A percentile compares a stretch with the other conserved stretches of the same genome.
phyloP scores from a whole-genome alignment of 2,113 vertebrate genomes.

The Halcyon malimbica region DNA sequence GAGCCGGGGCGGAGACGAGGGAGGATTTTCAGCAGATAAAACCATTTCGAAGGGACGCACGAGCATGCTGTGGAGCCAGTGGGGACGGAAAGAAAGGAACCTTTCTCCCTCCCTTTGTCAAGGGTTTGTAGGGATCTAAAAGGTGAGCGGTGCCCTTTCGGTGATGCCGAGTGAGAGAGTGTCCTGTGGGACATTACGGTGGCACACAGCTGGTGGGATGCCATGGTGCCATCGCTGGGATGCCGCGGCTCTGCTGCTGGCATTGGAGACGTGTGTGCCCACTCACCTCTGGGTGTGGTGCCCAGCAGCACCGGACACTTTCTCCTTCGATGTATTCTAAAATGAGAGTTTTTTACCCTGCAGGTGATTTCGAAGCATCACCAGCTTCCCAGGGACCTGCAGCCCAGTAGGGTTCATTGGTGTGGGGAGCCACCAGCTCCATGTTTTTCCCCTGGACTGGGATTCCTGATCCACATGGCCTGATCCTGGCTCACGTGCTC shows the following conservation, averaged over 20 bases:
- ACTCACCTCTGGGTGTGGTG: fast-evolving
- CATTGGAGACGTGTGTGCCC: fast-evolving
- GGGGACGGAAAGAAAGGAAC: background rate
- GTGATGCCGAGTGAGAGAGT: background rate
- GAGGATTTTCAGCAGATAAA: background rate
- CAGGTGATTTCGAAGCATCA: background rate
- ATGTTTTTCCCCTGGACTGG: background rate
- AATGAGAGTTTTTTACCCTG: fast-evolving
- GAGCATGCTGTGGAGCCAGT: fast-evolving
- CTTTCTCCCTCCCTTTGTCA: background rate
- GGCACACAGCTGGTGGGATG: fast-evolving
- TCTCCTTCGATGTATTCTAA: background rate
- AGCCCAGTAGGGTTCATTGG: background rate
- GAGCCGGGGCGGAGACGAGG: background rate
- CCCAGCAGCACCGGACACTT: fast-evolving
- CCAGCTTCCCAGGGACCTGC: fast-evolving
- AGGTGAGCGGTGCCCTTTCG: fast-evolving
- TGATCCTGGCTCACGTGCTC: background rate
- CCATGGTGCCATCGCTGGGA: fast-evolving
- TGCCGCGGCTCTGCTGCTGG: fast-evolving
- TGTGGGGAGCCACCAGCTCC: background rate
- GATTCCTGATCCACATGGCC: background rate
- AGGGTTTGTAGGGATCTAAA: background rate
- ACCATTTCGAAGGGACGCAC: background rate
- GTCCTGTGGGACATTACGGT: background rate